Percentiles rank a stretch among this genome's conserved stretches.
phyloP scores from a whole-genome alignment of 2,888 invertebrate genomes.

The Megamerina dolium region DNA sequence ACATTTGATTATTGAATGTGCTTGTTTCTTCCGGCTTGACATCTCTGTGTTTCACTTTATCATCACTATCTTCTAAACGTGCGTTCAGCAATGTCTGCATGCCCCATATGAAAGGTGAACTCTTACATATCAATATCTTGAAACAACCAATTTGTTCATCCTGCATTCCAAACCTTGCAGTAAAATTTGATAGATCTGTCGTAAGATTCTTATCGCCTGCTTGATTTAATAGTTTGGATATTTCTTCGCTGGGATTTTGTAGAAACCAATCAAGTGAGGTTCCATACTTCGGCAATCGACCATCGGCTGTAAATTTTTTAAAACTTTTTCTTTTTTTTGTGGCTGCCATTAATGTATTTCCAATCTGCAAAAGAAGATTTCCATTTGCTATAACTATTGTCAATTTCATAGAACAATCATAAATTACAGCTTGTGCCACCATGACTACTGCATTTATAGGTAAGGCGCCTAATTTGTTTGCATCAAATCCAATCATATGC shows the following conservation, averaged over 20 bases:
- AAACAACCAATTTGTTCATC: constrained; percentile 64
- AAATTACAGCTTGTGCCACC: constrained; percentile 72
- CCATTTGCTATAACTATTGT: neutral
- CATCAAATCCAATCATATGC: constrained; percentile 68
- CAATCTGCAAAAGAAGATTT: constrained; percentile 26
- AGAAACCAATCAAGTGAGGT: constrained; percentile 60
- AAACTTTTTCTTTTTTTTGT: constrained; percentile 12
- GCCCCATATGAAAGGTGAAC: constrained; percentile 67
- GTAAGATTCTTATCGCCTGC: constrained; percentile 61
- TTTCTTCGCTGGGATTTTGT: constrained; percentile 56
- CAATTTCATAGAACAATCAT: neutral
- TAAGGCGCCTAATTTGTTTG: constrained; percentile 70
- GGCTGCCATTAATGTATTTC: constrained; percentile 34
- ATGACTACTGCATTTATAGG: constrained; percentile 78
- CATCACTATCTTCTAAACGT: constrained; percentile 26
- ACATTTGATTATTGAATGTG: constrained; percentile 34
- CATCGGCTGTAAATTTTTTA: neutral
- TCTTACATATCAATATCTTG: constrained; percentile 69
- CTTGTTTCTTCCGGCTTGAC: neutral
- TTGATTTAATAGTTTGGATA: constrained; percentile 50
- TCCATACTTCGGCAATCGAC: constrained; percentile 26
- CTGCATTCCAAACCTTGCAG: constrained; percentile 52
- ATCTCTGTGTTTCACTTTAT: constrained; percentile 30
- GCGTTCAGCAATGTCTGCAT: constrained; percentile 63
- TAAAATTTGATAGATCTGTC: constrained; percentile 56